Evolutionary conservation across 2,113 vertebrate species (phyloP).

Genomic region (Vidua chalybeata): DNA sequence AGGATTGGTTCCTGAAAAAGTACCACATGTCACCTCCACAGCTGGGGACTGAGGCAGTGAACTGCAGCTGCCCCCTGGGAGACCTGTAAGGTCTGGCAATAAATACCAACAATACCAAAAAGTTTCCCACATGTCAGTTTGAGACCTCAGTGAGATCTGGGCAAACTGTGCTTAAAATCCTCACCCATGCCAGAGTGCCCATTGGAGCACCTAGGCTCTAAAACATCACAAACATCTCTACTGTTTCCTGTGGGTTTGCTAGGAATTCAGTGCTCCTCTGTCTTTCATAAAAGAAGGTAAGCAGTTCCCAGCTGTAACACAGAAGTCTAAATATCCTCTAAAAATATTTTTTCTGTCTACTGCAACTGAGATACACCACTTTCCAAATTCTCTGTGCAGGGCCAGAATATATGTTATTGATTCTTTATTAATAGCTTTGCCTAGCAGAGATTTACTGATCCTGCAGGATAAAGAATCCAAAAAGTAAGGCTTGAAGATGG

Average conservation of each 20-base stretch:
- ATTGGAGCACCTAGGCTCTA: not conserved
- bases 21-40: not conserved
- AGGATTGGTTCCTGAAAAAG: not conserved
- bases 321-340: not conserved
- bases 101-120: not conserved
- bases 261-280: not conserved
- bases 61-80: not conserved
- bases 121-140: not conserved
- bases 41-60: not conserved
- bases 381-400: not conserved
- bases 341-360: slow-evolving; percentile 16
- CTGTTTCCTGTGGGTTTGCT: not conserved
- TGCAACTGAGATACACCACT: not conserved
- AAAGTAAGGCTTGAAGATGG: not conserved
- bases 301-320: not conserved
- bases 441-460: not conserved
- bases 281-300: not conserved
- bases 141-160: not conserved
- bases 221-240: not conserved
- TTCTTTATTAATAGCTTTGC: not conserved
- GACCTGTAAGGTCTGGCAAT: not conserved
- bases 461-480: not conserved
- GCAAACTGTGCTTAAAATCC: not conserved
- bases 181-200: not conserved
- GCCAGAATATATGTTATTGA: not conserved